These are phyloP conservation scores for Himalopsyche kuldschensis DNA, from an alignment of 2,888 invertebrate species.

Conservation along the genomic window DNA sequence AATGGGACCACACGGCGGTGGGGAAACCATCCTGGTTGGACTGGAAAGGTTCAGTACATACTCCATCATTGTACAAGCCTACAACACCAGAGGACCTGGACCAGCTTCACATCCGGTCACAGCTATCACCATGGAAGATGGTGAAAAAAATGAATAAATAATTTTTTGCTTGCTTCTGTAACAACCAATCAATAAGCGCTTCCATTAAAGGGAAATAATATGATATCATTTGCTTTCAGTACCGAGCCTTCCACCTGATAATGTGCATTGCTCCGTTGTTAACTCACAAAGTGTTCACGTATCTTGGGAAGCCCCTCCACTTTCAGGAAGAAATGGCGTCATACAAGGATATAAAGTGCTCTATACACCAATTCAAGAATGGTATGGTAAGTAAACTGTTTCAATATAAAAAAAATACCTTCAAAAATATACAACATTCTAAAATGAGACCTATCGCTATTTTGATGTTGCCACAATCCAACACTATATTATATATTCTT, in stretches of 20 bases:
- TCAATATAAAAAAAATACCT: background rate
- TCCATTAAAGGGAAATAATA: background rate
- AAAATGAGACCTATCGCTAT: background rate
- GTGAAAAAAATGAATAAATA: constrained; percentile 52
- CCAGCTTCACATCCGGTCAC: constrained; percentile 80
- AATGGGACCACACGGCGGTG: constrained; percentile 71
- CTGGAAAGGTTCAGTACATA: constrained; percentile 79
- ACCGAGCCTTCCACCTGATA: constrained; percentile 83
- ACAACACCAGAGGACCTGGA: constrained; percentile 83
- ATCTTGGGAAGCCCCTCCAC: constrained; percentile 81
- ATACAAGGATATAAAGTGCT: constrained; percentile 85
- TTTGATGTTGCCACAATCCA: background rate
- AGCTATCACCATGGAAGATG: constrained; percentile 81
- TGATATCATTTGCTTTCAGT: constrained; percentile 66
- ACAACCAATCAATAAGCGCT: background rate
- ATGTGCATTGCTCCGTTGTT: constrained; percentile 77
- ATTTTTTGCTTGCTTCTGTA: background rate
- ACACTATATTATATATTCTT: background rate
- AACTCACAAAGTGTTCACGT: constrained; percentile 84
- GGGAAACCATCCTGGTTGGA: constrained; percentile 67
- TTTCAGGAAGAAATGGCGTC: constrained; percentile 80
- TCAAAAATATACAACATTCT: background rate
- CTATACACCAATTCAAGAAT: constrained; percentile 76
- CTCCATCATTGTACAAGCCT: constrained; percentile 82
- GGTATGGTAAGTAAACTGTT: constrained; percentile 67